Base-by-base conservation (phyloP, 2,888 invertebrate species). In the Drosophila seclusa region DNA sequence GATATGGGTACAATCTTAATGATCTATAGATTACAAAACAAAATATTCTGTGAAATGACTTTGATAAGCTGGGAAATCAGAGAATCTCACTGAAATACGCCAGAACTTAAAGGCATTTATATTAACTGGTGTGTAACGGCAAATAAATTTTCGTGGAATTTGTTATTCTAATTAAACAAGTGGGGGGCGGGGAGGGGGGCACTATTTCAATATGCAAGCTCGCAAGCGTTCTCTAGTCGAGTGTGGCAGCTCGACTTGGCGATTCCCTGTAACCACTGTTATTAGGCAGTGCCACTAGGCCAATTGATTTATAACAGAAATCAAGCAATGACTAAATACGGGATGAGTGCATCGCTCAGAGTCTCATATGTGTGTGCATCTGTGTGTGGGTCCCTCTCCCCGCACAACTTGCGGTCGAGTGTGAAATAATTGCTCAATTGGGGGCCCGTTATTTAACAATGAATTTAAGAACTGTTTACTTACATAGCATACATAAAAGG, bases 221-320 rank as follows among this genome's bases (percentile, higher is more conserved):
- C 2, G 21, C 36, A 18, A 38, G 21, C 6, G 18, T 16, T 10
- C 13, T 21, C 49, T 29, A 8, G 21, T 18, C 36, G 24, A 27
- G 18, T 7, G 36, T 18, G 10, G 18, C 11, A 54, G 27, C 10
- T 53, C 10, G 54, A 54, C 54, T 34, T 16, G 16, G 8, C 10
- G 16, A 34, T 53, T 11, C 49, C 45, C 45, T 27, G 13, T 42
- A 34, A 4, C 13, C 13, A 45, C 36, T 40, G 8, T 64, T 24
- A 18, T 48, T 52, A 40, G 49, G 45, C 52, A 11, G 24, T 24
- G 57, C 40, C 34, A 53, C 49, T 61, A 54, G 48, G 36, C 49
- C 60, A 72, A 78, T 78, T 78, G 78, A 79, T 78, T 78, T 75
- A 60, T 78, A 78, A 42, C 78, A 72, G 45, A 74, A 78, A 71